Conservation (phyloP, 2,888 invertebrate species). For the Sphaerophoria taeniata region DNA sequence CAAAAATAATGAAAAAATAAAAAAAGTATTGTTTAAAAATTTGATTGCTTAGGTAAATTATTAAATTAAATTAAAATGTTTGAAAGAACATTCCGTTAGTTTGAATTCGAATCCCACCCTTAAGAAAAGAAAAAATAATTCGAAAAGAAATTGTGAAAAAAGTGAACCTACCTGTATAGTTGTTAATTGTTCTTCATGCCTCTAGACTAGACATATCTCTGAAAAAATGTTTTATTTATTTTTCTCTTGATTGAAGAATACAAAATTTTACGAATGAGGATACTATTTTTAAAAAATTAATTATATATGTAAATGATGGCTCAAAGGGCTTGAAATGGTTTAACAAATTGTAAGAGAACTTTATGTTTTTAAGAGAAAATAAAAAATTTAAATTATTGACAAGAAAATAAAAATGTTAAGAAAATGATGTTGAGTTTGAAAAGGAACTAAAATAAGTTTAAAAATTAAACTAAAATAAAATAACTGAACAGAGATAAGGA, state of each 20-base stretch:
- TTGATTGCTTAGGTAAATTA: not conserved
- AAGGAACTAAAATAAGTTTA: constrained; percentile 1
- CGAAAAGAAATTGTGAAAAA: constrained; percentile 32
- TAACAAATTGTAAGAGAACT: not conserved
- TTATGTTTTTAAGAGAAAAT: not conserved
- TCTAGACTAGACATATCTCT: constrained; percentile 68
- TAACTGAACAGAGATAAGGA: constrained; percentile 43
- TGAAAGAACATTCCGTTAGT: not conserved
- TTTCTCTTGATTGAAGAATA: not conserved
- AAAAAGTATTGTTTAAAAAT: not conserved
- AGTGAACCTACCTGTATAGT: constrained; percentile 34
- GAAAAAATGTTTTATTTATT: not conserved
- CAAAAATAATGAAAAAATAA: constrained; percentile 15
- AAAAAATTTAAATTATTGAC: not conserved
- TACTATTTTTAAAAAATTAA: constrained; percentile 1
- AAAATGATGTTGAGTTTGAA: constrained; percentile 42
- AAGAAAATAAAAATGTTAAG: not conserved
- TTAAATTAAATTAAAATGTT: not conserved
- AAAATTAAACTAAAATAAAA: constrained; percentile 11
- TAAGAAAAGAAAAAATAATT: not conserved
- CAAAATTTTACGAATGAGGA: constrained; percentile 4
- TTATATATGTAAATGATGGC: constrained; percentile 41
- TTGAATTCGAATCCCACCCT: constrained; percentile 19
- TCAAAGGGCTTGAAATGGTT: constrained; percentile 6
- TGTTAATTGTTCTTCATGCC: constrained; percentile 63